Base-by-base conservation (phyloP, 2,113 vertebrate genomes). In the Zingel zingel region DNA sequence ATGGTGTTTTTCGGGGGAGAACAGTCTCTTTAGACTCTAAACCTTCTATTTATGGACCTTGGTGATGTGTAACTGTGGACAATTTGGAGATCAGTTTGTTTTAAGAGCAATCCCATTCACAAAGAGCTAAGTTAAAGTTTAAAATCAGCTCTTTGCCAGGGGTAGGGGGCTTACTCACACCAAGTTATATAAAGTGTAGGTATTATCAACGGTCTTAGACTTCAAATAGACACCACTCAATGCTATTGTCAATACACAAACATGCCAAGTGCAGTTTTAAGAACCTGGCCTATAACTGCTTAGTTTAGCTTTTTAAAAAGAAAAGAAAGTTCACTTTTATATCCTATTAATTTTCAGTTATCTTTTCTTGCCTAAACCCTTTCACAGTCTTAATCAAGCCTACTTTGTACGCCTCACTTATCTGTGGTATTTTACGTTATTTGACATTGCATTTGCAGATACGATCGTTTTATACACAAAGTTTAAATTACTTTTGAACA, bases 401-500 rank as follows among this genome's bases (percentile, higher is more conserved):
- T 74, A 51, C 62, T 59, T 61, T 59, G 23, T 70, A 47, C 82
- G 86, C 69, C 58, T 39, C 48, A 18, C 53, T 88, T 81, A 89
- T 90, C 76, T 23, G 18, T 36, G 54, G 8, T 74, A 64, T 82
- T 88, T 82, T 79, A 67, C 71, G 65, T 84, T 81, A 82, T 86
- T 89, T 82, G 62, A 86, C 68, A 39, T 58, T 80, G 74, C 78
- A 75, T 86, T 83, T 83, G 53, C 12, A 78, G 90, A 92, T 87
- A 90, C 30, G 61, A 90, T 86, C 62, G 10, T 78, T 81, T 76
- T 54, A 66, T 23, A 43, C 33, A 23, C 71, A 81, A 88, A 85
- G 83, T 91, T 93, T 85, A 89, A 93, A 90, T 90, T 74, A 86
- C 86, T 87, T 91, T 71, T 76, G 57, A 58, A 43, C 77, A 19